Evolutionary conservation across 1,140 invertebrate genomes (phyloP), one percentile per base, ranked within the genome.

Genomic region (Drosophila novamexicana): DNA sequence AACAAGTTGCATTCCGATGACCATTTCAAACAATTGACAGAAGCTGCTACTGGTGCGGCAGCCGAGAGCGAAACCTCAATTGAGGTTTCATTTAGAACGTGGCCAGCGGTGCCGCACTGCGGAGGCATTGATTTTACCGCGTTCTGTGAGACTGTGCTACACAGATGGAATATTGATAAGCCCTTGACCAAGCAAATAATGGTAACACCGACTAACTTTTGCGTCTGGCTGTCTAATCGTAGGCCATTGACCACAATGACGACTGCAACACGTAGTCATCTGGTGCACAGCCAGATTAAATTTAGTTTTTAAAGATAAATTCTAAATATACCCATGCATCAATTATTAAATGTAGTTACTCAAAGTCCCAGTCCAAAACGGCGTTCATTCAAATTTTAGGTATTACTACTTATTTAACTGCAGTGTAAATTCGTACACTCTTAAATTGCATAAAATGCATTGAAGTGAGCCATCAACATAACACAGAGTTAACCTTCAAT

Each of bases 1-100:
- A 91, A 91, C 90, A 64, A 83, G 90, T 88, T 79, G 78, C 90
- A 91, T 91, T 91, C 90, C 90, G 59, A 75, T 91, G 90, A 91
- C 90, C 90, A 91, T 91, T 91, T 91, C 80, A 80, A 89, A 83
- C 70, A 88, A 77, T 83, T 69, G 80, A 50, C 73, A 72, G 68
- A 75, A 65, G 64, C 74, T 73, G 62, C 68, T 49, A 16, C 57
- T 61, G 18, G 22, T 9, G 44, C 47, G 49, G 18, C 52, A 22
- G 37, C 50, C 42, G 18, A 61, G 59, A 75, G 64, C 61, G 68
- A 84, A 69, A 67, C 72, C 80, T 52, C 70, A 75, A 83, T 80
- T 83, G 84, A 68, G 62, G 81, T 90, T 90, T 81, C 80, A 85
- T 90, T 90, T 90, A 79, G 74, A 90, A 81, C 85, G 75, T 80